phyloP scores from a whole-genome alignment of 2,113 vertebrate genomes.

The Pampusana beccarii region DNA sequence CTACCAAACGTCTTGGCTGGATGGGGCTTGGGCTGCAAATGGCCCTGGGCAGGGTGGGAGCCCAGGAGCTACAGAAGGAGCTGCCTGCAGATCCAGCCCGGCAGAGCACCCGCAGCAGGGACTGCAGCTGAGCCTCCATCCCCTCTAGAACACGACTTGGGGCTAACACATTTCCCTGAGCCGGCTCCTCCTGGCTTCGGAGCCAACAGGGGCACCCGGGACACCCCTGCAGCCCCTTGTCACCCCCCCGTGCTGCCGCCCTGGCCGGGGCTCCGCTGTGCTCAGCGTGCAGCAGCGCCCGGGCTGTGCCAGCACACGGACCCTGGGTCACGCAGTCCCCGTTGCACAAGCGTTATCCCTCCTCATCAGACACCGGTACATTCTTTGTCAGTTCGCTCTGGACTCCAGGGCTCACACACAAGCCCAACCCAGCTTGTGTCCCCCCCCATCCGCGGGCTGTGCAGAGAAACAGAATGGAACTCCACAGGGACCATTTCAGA shows the following conservation, averaged over 20 bases:
- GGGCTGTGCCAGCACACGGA: background rate
- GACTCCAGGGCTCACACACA: fast-evolving
- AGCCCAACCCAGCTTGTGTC: too few species aligned
- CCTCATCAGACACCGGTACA: fast-evolving
- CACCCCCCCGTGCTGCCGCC: background rate
- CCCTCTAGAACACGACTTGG: background rate
- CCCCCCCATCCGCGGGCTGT: background rate
- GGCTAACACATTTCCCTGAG: background rate
- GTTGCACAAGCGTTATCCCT: fast-evolving
- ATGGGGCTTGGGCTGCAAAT: background rate
- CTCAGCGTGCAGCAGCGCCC: background rate
- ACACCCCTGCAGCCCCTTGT: too few species aligned
- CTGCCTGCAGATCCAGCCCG: background rate
- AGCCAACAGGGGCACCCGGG: background rate
- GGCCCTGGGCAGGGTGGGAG: fast-evolving
- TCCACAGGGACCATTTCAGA: background rate
- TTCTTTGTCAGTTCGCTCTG: fast-evolving
- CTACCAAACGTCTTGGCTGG: fast-evolving
- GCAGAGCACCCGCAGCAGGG: fast-evolving
- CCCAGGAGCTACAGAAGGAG: background rate
- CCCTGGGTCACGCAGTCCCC: fast-evolving
- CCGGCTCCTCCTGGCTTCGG: background rate
- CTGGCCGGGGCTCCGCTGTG: fast-evolving
- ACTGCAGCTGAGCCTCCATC: too few species aligned
- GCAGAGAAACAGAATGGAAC: background rate